Evolutionary conservation across 2,888 invertebrate species (phyloP), one percentile per base, ranked within the genome.

Genomic region (Hypsopygia costalis): DNA sequence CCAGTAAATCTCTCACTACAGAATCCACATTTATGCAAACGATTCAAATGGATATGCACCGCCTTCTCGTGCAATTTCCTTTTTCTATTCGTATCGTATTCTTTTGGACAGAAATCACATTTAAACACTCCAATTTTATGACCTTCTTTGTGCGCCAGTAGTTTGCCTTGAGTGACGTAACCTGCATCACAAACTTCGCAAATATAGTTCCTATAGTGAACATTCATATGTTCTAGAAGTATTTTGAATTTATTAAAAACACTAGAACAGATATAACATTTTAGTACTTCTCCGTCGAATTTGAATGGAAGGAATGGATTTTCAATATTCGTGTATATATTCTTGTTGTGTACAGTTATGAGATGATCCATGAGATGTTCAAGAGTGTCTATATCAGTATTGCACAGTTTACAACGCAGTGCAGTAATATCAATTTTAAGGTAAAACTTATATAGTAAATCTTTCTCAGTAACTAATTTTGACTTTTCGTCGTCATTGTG

Each of bases 291-390:
- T 1, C 43, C 47, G 0, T 58, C 55, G 30, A 81, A 79, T 39
- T 68, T 76, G 27, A 76, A 79, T 0, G 77, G 77, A 1, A 80
- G 31, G n/a, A 80, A 63, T 6, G 68, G 66, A 42, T 70, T 69
- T 11, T 70, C 62, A 1, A 70, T 53, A 11, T 64, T 61, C 0
- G 45, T 54, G 35, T 61, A 46, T 1, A 73, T 55, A 1, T 43
- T 50, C 36, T 60, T 64, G 1, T 46, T 43, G 44, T 77, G 75
- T 0, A 39, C 39, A 0, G 38, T 36, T 30, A 48, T 57, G 6
- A 77, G 49, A 47, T 77, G 75, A 0, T 57, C 49, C 30, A 62
- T 53, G 0, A 71, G 41, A 0, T 49, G 38, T 37, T 74, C 68
- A 2, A 75, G 41, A 0, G 47, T 55, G 1, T 56, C 58, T 0